phyloP scores from a whole-genome alignment of 1,140 invertebrate species.

The Trachymyrmex septentrionalis region DNA sequence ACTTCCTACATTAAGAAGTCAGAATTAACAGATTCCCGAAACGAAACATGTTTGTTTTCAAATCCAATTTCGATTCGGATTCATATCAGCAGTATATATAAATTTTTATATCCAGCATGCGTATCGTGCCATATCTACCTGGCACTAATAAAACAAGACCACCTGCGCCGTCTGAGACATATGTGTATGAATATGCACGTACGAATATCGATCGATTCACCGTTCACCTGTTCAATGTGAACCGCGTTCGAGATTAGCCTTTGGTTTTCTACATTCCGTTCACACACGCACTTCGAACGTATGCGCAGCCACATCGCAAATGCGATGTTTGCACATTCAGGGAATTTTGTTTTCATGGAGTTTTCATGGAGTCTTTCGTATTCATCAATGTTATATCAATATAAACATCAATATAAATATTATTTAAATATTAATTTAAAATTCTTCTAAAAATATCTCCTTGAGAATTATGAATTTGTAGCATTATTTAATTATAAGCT shows the following conservation, averaged over 20 bases:
- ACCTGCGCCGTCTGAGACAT: conserved; percentile 77
- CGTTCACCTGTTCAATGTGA: conserved; percentile 24
- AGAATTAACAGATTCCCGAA: not conserved
- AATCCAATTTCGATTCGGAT: conserved; percentile 39
- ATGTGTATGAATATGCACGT: conserved; percentile 39
- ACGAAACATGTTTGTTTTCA: not conserved
- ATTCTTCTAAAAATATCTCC: not conserved
- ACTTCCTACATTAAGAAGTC: conserved; percentile 22
- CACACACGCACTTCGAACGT: not conserved
- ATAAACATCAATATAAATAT: not conserved
- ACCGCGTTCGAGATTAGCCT: conserved; percentile 29
- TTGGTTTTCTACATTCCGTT: not conserved
- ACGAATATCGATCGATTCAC: conserved; percentile 67
- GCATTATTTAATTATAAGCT: not conserved
- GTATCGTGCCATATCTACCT: conserved; percentile 30
- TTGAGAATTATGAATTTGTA: not conserved
- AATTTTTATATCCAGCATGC: conserved; percentile 18
- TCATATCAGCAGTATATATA: not conserved
- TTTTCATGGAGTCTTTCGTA: not conserved
- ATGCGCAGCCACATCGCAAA: not conserved
- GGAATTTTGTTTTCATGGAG: not conserved
- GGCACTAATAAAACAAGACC: conserved; percentile 78
- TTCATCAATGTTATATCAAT: not conserved
- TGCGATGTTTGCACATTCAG: not conserved
- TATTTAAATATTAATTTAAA: not conserved